Evolutionary conservation across 2,888 invertebrate species (phyloP).

Genomic region (Coelogynopora nodosa): DNA sequence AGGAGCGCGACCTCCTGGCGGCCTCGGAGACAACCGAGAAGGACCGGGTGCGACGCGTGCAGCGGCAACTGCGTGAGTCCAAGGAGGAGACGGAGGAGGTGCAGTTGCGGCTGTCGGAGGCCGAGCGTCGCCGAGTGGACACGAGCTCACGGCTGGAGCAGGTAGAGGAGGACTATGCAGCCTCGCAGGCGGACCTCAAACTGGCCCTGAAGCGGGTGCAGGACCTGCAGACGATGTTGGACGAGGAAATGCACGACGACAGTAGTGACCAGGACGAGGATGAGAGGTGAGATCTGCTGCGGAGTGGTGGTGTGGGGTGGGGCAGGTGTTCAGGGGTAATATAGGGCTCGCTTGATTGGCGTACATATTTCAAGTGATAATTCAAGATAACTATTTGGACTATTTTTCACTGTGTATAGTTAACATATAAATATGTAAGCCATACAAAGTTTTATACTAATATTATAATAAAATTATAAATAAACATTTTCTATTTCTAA

Average conservation of each 20-base stretch:
- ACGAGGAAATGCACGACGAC: slow-evolving; percentile 64
- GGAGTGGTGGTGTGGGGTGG: too few species aligned
- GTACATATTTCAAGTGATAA: too few species aligned
- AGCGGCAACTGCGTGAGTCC: slow-evolving; percentile 68
- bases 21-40: slow-evolving; percentile 70
- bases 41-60: slow-evolving; percentile 73
- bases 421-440: too few species aligned
- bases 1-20: slow-evolving; percentile 43
- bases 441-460: too few species aligned
- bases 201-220: slow-evolving; percentile 82
- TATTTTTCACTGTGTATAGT: too few species aligned
- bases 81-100: slow-evolving; percentile 75
- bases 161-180: slow-evolving; percentile 61
- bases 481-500: too few species aligned
- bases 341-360: too few species aligned
- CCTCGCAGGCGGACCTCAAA: slow-evolving; percentile 69
- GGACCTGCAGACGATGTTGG: slow-evolving; percentile 85
- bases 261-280: slow-evolving; percentile 50
- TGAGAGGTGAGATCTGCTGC: neutral
- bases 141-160: slow-evolving; percentile 53
- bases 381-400: too few species aligned
- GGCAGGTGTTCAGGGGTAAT: too few species aligned
- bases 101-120: slow-evolving; percentile 73
- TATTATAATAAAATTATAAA: too few species aligned
- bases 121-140: slow-evolving; percentile 55